Percentiles rank a stretch among this genome's conserved stretches.
phyloP scores from a whole-genome alignment of 1,140 invertebrate genomes.

The Oryzaephilus surinamensis region DNA sequence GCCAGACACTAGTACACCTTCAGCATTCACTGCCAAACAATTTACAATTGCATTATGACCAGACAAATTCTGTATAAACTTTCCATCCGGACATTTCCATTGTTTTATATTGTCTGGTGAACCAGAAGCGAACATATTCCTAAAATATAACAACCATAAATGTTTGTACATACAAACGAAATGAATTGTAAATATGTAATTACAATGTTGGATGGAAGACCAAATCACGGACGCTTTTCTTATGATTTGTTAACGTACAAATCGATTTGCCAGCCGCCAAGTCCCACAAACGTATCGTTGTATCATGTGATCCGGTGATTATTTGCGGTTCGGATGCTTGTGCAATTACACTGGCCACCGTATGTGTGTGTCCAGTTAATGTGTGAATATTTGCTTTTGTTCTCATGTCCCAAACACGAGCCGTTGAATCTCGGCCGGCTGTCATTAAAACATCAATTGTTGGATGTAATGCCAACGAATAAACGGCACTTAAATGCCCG shows the following conservation, averaged over 20 bases:
- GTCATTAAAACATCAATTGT: slow-evolving; percentile 91
- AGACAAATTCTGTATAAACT: slow-evolving; percentile 94
- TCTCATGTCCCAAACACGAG: slow-evolving; percentile 96
- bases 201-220: slow-evolving; percentile 82
- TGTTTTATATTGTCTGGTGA: slow-evolving; percentile 99
- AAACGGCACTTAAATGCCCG: slow-evolving; percentile 95
- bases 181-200: slow-evolving; percentile 28
- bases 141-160: slow-evolving; percentile 28
- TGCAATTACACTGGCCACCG: slow-evolving; percentile 86
- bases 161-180: background rate
- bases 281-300: slow-evolving; percentile 92
- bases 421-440: slow-evolving; percentile 90
- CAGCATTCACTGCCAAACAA: slow-evolving; percentile 85
- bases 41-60: slow-evolving; percentile 98
- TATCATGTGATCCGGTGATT: slow-evolving; percentile 73
- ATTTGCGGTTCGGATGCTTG: slow-evolving; percentile 92
- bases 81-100: slow-evolving; percentile 97
- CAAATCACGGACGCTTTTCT: slow-evolving; percentile 92
- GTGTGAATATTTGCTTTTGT: slow-evolving; percentile 98
- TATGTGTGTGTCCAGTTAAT: slow-evolving; percentile 93
- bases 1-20: slow-evolving; percentile 93
- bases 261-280: slow-evolving; percentile 89
- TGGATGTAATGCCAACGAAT: slow-evolving; percentile 89
- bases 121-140: slow-evolving; percentile 93
- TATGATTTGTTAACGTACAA: slow-evolving; percentile 96